Evolutionary conservation across 1,140 invertebrate species (phyloP), one percentile per base, ranked within the genome.

Genomic region (Camponotus pennsylvanicus): DNA sequence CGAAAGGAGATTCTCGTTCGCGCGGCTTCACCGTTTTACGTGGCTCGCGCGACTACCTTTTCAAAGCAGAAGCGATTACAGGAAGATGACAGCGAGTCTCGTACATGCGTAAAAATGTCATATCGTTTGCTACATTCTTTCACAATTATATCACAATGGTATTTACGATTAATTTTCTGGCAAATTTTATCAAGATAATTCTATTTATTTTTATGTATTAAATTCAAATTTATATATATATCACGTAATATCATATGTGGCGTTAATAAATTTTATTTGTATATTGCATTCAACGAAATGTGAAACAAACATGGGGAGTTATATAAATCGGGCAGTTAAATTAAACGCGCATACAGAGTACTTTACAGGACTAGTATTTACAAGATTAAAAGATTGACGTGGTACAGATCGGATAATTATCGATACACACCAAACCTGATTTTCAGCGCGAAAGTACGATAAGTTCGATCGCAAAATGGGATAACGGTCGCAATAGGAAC

Each of bases 1-100:
- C 83, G 75, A 63, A 89, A 86, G 84, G 34, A 86, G 77, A 83
- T 89, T 75, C 45, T 78, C 77, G 71, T 88, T 75, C 70, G 71
- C 52, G 64, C 49, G 82, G 61, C 77, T 77, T 77, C 59, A 64
- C 13, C 52, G 49, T 80, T 55, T 7, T 21, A 9, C 15, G 15
- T 11, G 1, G 1, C 4, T 63, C 32, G n/a, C n/a, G 32, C 40
- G 59, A 64, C 40, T 57, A 32, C 37, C 21, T 37, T 71, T n/a
- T 27, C 18, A 11, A n/a, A 21, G 6, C 13, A 52, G 8, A 3
- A 57, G 3, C 52, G 45, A 18, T 57, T 45, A 15, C 40, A 34
- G 15, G 7, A 27, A 27, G 27, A 40, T 45, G 27, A 45, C 27
- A 49, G n/a, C 42, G 11, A 37, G n/a, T 42, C 40, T 64, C 42